Conservation (phyloP, 2,888 invertebrate species). For the Orthosia cruda region DNA sequence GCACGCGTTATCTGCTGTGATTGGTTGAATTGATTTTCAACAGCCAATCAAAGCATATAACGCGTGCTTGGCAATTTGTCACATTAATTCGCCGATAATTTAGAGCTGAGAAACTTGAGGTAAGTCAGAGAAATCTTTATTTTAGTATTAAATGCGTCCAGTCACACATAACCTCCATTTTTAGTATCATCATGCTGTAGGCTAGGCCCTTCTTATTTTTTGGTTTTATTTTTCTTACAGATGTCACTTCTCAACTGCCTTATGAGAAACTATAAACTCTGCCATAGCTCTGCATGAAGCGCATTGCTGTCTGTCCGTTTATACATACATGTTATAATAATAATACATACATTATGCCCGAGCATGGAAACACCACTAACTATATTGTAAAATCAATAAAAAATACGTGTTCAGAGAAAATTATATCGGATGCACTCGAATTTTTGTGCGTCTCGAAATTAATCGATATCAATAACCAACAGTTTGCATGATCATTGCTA, state of each 20-base stretch:
- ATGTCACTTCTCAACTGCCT: conserved; percentile 97
- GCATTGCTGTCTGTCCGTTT: conserved; percentile 86
- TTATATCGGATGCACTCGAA: conserved; percentile 38
- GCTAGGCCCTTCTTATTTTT: conserved; percentile 76
- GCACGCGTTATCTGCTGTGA: no score
- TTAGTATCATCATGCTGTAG: conserved; percentile 47
- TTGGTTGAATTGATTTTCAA: no score
- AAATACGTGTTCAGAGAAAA: conserved; percentile 27
- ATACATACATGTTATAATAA: conserved; percentile 78
- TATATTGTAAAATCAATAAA: conserved; percentile 51
- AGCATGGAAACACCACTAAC: conserved; percentile 85
- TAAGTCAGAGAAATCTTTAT: background rate
- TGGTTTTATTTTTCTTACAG: conserved; percentile 94
- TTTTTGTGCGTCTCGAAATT: conserved; percentile 8
- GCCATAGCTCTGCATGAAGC: conserved; percentile 90
- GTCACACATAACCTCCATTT: conserved; percentile 27
- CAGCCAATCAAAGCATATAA: no score
- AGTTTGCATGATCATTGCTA: conserved; percentile 13
- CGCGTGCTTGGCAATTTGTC: no score
- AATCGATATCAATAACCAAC: background rate
- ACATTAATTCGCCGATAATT: no score
- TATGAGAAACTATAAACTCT: conserved; percentile 97
- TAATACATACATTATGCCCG: conserved; percentile 76
- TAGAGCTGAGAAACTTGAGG: no score
- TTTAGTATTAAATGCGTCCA: conserved; percentile 51